phyloP scores from a whole-genome alignment of 2,797 vertebrate genomes.

The Chromobotia macracanthus region DNA sequence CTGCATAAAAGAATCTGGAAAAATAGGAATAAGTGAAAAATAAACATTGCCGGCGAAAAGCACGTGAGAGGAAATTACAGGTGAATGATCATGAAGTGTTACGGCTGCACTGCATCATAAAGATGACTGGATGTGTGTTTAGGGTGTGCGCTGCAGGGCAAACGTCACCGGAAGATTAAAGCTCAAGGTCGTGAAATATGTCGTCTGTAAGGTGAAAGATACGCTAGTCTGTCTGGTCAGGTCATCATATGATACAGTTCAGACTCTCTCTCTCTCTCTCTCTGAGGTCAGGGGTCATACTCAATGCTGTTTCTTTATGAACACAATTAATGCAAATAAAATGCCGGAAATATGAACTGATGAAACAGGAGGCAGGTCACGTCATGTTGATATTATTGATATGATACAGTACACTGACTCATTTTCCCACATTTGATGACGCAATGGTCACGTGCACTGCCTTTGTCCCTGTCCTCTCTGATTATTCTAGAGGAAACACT shows the following conservation, averaged over 20 bases:
- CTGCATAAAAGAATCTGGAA: neutral
- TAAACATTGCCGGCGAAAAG: neutral
- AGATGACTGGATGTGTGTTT: neutral
- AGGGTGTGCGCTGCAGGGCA: neutral
- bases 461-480: neutral
- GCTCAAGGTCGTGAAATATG: slow-evolving; percentile 1
- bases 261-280: neutral
- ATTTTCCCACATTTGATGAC: slow-evolving; percentile 1
- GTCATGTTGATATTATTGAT: too few species aligned
- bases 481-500: neutral
- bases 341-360: too few species aligned
- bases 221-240: neutral
- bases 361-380: too few species aligned
- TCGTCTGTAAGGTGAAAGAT: slow-evolving; percentile 27
- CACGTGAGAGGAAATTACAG: neutral
- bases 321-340: neutral
- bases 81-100: neutral
- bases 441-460: slow-evolving; percentile 6
- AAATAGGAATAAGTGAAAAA: neutral
- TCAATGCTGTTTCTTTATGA: neutral
- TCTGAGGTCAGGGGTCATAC: neutral
- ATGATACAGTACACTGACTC: neutral
- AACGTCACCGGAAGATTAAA: neutral
- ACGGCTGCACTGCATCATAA: neutral
- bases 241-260: neutral